phyloP scores from a whole-genome alignment of 2,888 invertebrate genomes.

The Platerodrilus igneus region DNA sequence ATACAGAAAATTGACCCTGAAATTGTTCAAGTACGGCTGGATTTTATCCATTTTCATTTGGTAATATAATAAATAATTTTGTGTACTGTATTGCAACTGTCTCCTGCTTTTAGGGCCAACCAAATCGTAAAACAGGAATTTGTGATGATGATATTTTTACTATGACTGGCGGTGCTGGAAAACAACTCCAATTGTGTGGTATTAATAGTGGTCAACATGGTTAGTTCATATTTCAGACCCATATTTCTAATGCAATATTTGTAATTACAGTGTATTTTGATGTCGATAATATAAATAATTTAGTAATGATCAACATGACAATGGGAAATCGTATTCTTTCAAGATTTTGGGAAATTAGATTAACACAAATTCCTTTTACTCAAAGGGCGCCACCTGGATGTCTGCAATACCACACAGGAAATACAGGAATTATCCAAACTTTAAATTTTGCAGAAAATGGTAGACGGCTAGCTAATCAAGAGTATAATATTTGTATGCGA shows the following conservation, averaged over 20 bases:
- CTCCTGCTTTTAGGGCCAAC: constrained; percentile 65
- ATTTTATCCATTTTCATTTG: constrained; percentile 78
- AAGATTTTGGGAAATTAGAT: constrained; percentile 73
- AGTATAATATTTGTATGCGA: constrained; percentile 72
- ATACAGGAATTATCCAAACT: constrained; percentile 63
- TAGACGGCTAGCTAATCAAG: constrained; percentile 71
- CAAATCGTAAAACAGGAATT: constrained; percentile 71
- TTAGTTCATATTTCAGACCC: constrained; percentile 43
- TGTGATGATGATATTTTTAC: constrained; percentile 72
- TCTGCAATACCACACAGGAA: constrained; percentile 64
- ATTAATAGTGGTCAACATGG: constrained; percentile 81
- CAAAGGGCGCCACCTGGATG: constrained; percentile 74
- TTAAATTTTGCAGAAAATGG: constrained; percentile 82
- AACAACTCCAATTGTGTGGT: constrained; percentile 66
- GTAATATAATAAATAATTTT: constrained; percentile 51
- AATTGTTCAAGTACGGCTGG: constrained; percentile 77
- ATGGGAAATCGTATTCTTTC: constrained; percentile 61
- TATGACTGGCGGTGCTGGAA: constrained; percentile 56
- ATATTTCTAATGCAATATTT: neutral
- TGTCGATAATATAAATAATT: constrained; percentile 53
- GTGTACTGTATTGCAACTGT: neutral
- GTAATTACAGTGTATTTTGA: constrained; percentile 62
- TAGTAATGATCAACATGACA: constrained; percentile 51
- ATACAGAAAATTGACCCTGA: constrained; percentile 73
- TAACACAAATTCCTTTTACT: constrained; percentile 72